These are phyloP conservation scores for Anthopleura sola DNA, from an alignment of 64 coral and sea anemone genomes.

Conservation along the genomic window DNA sequence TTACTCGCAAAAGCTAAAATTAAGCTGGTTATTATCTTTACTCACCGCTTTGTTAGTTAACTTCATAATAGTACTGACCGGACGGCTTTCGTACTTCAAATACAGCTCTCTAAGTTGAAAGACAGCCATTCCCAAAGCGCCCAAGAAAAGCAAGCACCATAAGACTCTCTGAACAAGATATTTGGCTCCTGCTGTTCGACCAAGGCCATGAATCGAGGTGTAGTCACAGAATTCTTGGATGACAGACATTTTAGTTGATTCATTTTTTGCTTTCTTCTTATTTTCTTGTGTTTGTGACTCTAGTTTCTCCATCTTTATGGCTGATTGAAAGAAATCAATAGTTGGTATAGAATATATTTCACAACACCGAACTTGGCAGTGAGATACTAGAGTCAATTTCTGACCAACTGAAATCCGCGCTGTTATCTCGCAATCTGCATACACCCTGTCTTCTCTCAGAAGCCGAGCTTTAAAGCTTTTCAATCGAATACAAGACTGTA, in stretches of 20 bases:
- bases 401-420: no score
- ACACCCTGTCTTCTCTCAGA: no score
- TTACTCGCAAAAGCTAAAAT: no score
- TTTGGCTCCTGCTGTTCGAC: background rate
- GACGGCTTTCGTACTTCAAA: background rate
- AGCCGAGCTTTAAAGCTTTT: no score
- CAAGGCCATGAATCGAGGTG: background rate
- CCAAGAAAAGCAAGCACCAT: background rate
- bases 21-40: background rate
- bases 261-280: background rate
- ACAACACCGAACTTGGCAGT: no score
- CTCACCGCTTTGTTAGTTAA: background rate
- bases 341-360: no score
- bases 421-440: no score
- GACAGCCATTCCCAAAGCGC: background rate
- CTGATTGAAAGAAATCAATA: background rate
- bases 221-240: constrained; percentile 3
- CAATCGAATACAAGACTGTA: no score
- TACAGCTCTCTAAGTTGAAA: background rate
- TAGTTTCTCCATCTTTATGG: background rate
- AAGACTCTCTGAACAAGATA: background rate
- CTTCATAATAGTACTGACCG: background rate
- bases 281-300: background rate
- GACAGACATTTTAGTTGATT: background rate
- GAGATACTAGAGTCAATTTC: no score